Evolutionary conservation across 2,888 invertebrate genomes (phyloP), one percentile per base, ranked within the genome.

Genomic region (Tubulanus polymorphus): DNA sequence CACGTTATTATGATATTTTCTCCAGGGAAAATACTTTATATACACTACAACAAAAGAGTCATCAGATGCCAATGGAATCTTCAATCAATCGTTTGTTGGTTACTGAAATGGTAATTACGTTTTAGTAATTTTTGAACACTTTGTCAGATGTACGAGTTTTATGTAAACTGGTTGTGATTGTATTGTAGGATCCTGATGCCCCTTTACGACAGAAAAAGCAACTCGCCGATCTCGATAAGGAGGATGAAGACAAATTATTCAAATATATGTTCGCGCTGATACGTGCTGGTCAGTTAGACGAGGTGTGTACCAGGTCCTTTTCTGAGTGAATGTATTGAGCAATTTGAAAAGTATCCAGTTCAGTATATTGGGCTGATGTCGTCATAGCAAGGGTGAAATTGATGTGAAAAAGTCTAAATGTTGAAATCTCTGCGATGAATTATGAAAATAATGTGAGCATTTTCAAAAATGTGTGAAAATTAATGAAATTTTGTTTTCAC

Each of bases 21-120:
- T 57, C 20, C 55, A 75, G 78, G 93, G 91, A 93, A 75, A 93
- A 94, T 74, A 93, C 93, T 1, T 81, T 93, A 23, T 90, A 91
- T 78, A 87, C 89, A 68, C 75, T 91, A 53, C 81, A 88, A 57
- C 80, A 76, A 62, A 69, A 66, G n/a, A n/a, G n/a, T n/a, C n/a
- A n/a, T 56, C 57, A 63, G 25, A 46, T 60, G 25, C 67, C 66
- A 10, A 51, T 63, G 5, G 55, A 61, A 3, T 32, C 50, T 15
- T 59, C 61, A 6, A 55, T 60, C 6, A 70, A 71, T 30, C 60
- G 71, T 57, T 64, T 64, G 8, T 54, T 73, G n/a, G 67, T 74
- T 8, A 65, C 69, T 41, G 69, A 75, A 61, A 62, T 75, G 65
- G 75, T 75, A 54, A 55, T 65, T 63, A n/a, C n/a, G n/a, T n/a